Evolutionary conservation across 2,113 vertebrate genomes (phyloP), one percentile per base, ranked within the genome.

Genomic region (Chamaea fasciata): DNA sequence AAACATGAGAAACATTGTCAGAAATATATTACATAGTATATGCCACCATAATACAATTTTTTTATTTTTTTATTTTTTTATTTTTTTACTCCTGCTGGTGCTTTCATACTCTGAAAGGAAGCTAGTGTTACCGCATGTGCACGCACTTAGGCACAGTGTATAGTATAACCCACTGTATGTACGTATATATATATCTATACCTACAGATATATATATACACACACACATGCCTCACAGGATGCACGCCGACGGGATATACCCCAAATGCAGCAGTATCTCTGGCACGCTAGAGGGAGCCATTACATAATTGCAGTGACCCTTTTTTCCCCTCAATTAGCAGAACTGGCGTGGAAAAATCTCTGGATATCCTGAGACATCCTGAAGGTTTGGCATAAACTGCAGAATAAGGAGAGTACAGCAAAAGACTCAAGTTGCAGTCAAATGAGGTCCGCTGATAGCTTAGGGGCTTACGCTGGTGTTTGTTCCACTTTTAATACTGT

Each of bases 251-350:
- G 5, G 26, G 50, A 95, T 8, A 90, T 92, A 35, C 96, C 95
- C 92, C 90, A 64, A 21, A 20, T 93, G 92, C 55, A 68, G 82
- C 77, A 83, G 67, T 90, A 89, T 13, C 91, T 73, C 79, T 47
- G 24, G 57, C 73, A 88, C 98, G 91, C 96, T 96, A 97, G 97
- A 95, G 97, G 97, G 98, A 92, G 92, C 77, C 91, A 46, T 92
- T 65, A 95, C 88, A 97, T 94, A 98, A 97, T 97, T 95, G 93
- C 97, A 96, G 74, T 28, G 41, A 90, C 82, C 76, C 28, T 47
- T 19, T 47, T 19, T 11, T 1, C 44, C 18, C 6, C 26, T 6
- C 31, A 50, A 12, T 69, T 83, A 85, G 42, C 33, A 83, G 19
- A 92, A 83, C 22, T 20, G 46, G 39, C 31, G 12, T 7, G 52